phyloP scores from a whole-genome alignment of 2,797 vertebrate genomes.

The Tangara arthus region DNA sequence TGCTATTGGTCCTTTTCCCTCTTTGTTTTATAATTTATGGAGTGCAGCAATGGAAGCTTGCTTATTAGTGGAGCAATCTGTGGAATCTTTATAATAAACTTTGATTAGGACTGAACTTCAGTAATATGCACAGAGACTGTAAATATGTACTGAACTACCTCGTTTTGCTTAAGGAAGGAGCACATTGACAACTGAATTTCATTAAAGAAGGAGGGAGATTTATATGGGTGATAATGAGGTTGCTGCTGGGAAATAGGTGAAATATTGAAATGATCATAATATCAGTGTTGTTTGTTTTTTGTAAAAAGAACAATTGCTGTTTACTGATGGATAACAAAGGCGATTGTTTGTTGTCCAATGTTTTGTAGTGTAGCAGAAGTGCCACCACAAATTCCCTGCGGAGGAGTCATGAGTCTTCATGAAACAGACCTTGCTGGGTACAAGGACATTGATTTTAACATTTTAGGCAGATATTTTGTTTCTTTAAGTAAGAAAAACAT shows the following conservation, averaged over 20 bases:
- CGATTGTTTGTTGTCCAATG: background rate
- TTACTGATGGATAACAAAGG: background rate
- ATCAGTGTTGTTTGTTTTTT: background rate
- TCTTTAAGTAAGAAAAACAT: background rate
- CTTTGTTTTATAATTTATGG: conserved; percentile 68
- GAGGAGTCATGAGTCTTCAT: background rate
- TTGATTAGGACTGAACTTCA: conserved; percentile 43
- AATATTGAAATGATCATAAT: background rate
- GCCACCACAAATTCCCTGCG: background rate
- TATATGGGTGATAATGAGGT: background rate
- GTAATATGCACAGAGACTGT: background rate
- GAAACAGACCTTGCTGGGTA: background rate
- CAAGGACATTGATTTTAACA: background rate
- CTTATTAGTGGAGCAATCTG: conserved; percentile 50
- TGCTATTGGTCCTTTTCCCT: conserved; percentile 59
- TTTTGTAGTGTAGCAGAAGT: background rate
- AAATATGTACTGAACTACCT: background rate
- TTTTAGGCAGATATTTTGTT: background rate
- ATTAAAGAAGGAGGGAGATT: background rate
- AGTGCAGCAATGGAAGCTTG: conserved; percentile 22
- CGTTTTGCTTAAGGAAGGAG: background rate
- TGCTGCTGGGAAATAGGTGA: background rate
- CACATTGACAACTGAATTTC: background rate
- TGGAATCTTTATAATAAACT: conserved; percentile 58
- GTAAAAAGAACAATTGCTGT: background rate